Evolutionary conservation across 2,113 vertebrate species (phyloP).

Genomic region (Tachuris rubrigastra): DNA sequence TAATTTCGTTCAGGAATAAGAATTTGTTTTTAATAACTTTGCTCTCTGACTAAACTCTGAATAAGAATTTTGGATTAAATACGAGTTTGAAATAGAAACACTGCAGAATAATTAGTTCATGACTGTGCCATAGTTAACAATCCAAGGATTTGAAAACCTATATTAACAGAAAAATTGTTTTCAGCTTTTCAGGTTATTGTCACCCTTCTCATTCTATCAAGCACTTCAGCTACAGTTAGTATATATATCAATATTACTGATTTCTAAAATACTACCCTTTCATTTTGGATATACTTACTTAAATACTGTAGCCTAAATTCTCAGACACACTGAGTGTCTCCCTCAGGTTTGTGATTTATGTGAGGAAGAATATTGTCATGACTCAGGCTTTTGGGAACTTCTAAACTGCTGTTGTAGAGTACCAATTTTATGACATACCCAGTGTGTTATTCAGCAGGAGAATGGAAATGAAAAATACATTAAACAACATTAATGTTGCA

Average conservation of each 20-base stretch:
- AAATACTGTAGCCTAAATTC: background rate
- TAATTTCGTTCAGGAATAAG: background rate
- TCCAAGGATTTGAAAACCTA: background rate
- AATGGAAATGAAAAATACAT: background rate
- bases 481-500: background rate
- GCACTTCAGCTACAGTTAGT: background rate
- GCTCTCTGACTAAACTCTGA: background rate
- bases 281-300: background rate
- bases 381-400: background rate
- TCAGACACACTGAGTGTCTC: background rate
- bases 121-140: background rate
- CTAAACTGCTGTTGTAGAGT: background rate
- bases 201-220: background rate
- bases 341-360: background rate
- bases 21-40: background rate
- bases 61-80: background rate
- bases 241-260: background rate
- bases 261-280: background rate
- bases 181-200: background rate
- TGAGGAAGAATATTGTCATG: background rate
- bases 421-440: background rate
- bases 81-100: background rate
- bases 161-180: background rate
- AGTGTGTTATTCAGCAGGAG: background rate
- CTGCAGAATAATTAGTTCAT: background rate